These are phyloP conservation scores for Lycorma delicatula DNA, from an alignment of 1,140 invertebrate species.

Conservation along the genomic window DNA sequence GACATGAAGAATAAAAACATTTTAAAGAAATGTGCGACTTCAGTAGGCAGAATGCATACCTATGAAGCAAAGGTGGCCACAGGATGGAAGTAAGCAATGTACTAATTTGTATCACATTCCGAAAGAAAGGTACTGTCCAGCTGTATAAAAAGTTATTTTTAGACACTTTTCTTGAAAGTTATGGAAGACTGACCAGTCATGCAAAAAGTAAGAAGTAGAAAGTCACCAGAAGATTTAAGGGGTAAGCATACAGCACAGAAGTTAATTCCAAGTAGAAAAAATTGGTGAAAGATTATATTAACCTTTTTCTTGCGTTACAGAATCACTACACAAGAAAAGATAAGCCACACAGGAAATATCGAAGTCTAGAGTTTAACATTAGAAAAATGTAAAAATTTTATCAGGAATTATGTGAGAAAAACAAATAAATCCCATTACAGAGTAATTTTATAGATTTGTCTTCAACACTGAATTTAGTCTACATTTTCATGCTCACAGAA, in stretches of 20 bases:
- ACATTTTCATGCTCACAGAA: no score
- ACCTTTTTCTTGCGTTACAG: conserved; percentile 6
- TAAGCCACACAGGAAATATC: conserved; percentile 12
- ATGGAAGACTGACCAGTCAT: conserved; percentile 8
- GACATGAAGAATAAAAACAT: not conserved
- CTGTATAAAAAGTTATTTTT: conserved; percentile 15
- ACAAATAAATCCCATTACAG: conserved; percentile 11
- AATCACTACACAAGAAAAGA: conserved; percentile 10
- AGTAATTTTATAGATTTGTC: conserved; percentile 9
- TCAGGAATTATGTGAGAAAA: conserved; percentile 3
- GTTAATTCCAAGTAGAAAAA: conserved; percentile 8
- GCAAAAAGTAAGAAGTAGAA: not conserved
- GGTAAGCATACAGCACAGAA: conserved; percentile 7
- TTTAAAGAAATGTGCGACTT: conserved; percentile 14
- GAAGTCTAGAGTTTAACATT: conserved; percentile 12
- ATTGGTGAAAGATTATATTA: conserved; percentile 11
- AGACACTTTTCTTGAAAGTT: not conserved
- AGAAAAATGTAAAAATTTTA: conserved; percentile 9
- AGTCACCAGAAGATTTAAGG: conserved; percentile 7
- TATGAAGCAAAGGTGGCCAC: conserved; percentile 9
- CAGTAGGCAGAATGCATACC: conserved; percentile 13
- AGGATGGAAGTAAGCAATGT: conserved; percentile 1
- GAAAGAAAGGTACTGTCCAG: not conserved
- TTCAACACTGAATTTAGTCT: conserved; percentile 11
- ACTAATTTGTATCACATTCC: conserved; percentile 6